A percentile compares a stretch with the other conserved stretches of the same genome.
These are phyloP conservation scores for Apostichopus leukothele DNA, from an alignment of 53 echinoderm and acorn worm species.

Conservation along the genomic window DNA sequence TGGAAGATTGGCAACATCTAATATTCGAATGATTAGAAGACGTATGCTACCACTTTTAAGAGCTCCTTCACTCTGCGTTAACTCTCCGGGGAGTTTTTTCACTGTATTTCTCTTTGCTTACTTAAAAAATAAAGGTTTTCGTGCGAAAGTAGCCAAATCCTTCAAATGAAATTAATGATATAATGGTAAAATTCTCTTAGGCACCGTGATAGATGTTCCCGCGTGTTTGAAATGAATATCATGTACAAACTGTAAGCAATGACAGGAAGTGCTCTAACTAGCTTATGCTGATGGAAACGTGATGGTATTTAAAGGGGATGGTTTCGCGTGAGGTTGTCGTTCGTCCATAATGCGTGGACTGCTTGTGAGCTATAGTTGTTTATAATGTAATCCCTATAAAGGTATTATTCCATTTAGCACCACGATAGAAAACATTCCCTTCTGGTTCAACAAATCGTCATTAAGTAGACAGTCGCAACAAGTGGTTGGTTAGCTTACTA, in stretches of 20 bases:
- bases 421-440: too few species aligned
- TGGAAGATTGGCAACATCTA: too few species aligned
- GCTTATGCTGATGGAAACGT: background rate
- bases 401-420: too few species aligned
- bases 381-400: too few species aligned
- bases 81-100: background rate
- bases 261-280: background rate
- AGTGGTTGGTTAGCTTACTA: too few species aligned
- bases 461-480: too few species aligned
- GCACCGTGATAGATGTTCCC: background rate
- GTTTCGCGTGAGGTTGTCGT: too few species aligned
- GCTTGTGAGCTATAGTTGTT: too few species aligned
- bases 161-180: background rate
- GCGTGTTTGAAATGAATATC: background rate
- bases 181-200: background rate
- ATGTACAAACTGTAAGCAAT: background rate
- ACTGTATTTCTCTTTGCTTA: background rate
- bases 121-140: background rate
- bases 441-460: too few species aligned
- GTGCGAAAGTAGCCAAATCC: background rate
- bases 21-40: background rate
- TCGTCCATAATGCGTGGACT: too few species aligned
- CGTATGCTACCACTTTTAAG: background rate
- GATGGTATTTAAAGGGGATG: background rate
- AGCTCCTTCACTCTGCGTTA: background rate